Conservation (phyloP, 2,113 vertebrate genomes). For the Corvus cornix region DNA sequence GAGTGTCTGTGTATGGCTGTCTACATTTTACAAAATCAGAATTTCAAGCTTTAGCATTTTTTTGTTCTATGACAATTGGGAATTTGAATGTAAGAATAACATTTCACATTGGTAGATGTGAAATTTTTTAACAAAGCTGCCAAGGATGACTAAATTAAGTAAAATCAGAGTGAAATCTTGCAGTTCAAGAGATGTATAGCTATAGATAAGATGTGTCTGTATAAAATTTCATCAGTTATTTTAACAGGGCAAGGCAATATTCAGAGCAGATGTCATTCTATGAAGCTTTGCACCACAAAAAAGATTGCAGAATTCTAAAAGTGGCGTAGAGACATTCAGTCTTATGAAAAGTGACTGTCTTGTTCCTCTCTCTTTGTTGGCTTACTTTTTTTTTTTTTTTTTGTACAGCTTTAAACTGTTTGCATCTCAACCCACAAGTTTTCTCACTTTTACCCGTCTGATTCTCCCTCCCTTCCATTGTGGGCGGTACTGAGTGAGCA, state of each 20-base stretch:
- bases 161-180: background rate
- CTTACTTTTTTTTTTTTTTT: no score
- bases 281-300: background rate
- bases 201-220: background rate
- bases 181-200: background rate
- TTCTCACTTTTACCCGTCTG: background rate
- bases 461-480: background rate
- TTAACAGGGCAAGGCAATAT: background rate
- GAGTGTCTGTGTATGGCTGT: background rate
- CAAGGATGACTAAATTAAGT: background rate
- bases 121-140: background rate
- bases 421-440: background rate
- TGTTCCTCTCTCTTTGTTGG: background rate
- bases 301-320: background rate
- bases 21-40: background rate
- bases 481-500: background rate
- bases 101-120: background rate
- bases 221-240: background rate
- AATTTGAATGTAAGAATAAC: background rate
- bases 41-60: background rate
- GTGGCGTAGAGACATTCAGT: fast-evolving
- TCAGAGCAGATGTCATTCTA: background rate
- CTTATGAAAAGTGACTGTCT: background rate
- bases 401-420: background rate
- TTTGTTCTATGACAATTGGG: background rate